These are phyloP conservation scores for Hassar affinis DNA, from an alignment of 2,113 vertebrate genomes.

Conservation along the genomic window DNA sequence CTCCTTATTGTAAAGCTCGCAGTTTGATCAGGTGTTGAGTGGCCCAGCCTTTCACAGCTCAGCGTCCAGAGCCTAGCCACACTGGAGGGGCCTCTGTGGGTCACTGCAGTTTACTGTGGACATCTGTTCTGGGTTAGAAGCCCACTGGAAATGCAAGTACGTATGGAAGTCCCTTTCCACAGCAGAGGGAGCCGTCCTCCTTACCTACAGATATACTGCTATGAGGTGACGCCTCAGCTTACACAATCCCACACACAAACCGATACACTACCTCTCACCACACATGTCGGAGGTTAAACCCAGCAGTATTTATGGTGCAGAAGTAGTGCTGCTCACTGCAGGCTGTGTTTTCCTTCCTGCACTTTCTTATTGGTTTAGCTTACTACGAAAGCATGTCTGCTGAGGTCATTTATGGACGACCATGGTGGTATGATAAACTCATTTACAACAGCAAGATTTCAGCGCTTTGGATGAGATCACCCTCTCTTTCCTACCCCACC, in stretches of 20 bases:
- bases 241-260: constrained; percentile 60
- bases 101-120: constrained; percentile 83
- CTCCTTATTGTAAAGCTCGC: constrained; percentile 67
- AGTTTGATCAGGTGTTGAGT: constrained; percentile 92
- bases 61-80: constrained; percentile 63
- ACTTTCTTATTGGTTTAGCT: constrained; percentile 81
- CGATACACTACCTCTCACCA: constrained; percentile 62
- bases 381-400: constrained; percentile 81
- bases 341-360: constrained; percentile 79
- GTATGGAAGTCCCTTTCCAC: constrained; percentile 83
- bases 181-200: constrained; percentile 78
- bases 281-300: constrained; percentile 78
- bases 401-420: constrained; percentile 87
- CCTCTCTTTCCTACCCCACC: constrained; percentile 1
- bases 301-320: constrained; percentile 75
- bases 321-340: constrained; percentile 62
- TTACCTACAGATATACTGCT: constrained; percentile 71
- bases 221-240: constrained; percentile 61
- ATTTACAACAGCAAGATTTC: constrained; percentile 82
- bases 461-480: constrained; percentile 79
- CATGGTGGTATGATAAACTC: constrained; percentile 73
- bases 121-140: constrained; percentile 90
- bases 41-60: constrained; percentile 58
- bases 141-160: constrained; percentile 75
- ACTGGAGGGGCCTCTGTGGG: constrained; percentile 73